Base-by-base conservation (phyloP, 1,140 invertebrate species). In the Habropoda laboriosa region DNA sequence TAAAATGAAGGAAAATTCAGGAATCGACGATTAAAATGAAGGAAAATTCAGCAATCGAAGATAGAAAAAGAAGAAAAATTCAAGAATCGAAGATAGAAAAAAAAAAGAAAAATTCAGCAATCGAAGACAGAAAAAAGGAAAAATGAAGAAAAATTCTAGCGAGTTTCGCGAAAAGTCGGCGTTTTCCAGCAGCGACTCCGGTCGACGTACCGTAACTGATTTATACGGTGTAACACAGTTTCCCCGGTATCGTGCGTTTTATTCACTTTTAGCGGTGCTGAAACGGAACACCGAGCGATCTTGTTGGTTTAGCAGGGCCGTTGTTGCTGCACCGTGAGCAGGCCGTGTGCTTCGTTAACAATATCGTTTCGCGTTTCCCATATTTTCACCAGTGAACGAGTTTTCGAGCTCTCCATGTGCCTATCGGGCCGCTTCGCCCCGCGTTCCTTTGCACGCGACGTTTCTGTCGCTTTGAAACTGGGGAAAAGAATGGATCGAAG, bases 261-360 rank as follows among this genome's bases (percentile, higher is more conserved):
- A 74, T 61, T 30, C 72, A n/a, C 72, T 74, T 47, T 57, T 71
- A 42, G 68, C 38, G 51, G 51, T 30, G 68, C 38, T 57, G 68
- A 42, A 71, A 57, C 47, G 68, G 68, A 71, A 57, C 68, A 16
- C 18, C 51, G 53, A 57, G 55, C 68, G 68, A 71, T 71, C 68
- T 71, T 71, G 68, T 57, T 71, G 51, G 53, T 57, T 71, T 71
- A 71, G 10, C 27, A n/a, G n/a, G 38, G 27, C 6, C 18, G 38
- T 71, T 42, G 67, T 42, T 30, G 49, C 67, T n/a, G n/a, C 38
- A 5, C 38, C n/a, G n/a, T n/a, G n/a, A n/a, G 24, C 45, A n/a
- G 12, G 40, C 42, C 55, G 18, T 35, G 35, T 35, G 38, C 51
- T 57, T 71, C 53, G 68, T 71, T 71, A 71, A 71, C 68, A n/a